Conservation (phyloP, 2,113 vertebrate species). For the Cyprinus carpio region DNA sequence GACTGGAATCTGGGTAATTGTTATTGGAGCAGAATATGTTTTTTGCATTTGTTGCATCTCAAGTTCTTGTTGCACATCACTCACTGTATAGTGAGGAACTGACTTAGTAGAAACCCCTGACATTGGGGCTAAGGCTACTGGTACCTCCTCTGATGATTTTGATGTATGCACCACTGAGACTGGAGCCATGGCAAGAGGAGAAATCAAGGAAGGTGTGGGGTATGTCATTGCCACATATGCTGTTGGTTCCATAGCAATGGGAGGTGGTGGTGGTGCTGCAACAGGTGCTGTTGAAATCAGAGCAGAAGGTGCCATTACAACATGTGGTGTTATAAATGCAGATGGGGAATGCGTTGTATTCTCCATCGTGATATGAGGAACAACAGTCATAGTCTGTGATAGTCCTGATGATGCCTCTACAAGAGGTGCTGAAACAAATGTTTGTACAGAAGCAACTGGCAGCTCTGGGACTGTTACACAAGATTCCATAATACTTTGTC, state of each 20-base stretch:
- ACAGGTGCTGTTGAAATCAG: constrained; percentile 25
- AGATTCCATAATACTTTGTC: constrained; percentile 39
- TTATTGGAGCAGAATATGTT: constrained; percentile 69
- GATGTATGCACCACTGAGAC: constrained; percentile 53
- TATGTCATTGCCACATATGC: constrained; percentile 24
- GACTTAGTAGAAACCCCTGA: neutral
- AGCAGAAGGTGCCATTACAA: neutral
- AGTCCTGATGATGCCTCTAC: neutral
- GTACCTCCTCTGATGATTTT: constrained; percentile 15
- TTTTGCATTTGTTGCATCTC: constrained; percentile 36
- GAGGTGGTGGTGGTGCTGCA: constrained; percentile 28
- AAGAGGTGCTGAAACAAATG: constrained; percentile 20
- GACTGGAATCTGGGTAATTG: constrained; percentile 69
- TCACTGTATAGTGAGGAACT: constrained; percentile 22
- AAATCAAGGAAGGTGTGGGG: constrained; percentile 13
- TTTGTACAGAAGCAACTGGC: constrained; percentile 44
- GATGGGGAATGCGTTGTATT: neutral
- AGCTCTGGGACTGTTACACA: constrained; percentile 15
- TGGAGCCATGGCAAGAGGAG: constrained; percentile 36
- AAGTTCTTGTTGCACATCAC: constrained; percentile 2
- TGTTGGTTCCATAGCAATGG: constrained; percentile 34
- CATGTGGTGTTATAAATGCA: neutral
- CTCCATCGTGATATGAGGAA: neutral
- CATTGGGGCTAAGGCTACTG: constrained; percentile 55
- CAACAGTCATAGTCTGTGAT: constrained; percentile 32